Percentiles rank a stretch among this genome's conserved stretches.
phyloP scores from a whole-genome alignment of 2,113 vertebrate genomes.

The Psephotus haematonotus region DNA sequence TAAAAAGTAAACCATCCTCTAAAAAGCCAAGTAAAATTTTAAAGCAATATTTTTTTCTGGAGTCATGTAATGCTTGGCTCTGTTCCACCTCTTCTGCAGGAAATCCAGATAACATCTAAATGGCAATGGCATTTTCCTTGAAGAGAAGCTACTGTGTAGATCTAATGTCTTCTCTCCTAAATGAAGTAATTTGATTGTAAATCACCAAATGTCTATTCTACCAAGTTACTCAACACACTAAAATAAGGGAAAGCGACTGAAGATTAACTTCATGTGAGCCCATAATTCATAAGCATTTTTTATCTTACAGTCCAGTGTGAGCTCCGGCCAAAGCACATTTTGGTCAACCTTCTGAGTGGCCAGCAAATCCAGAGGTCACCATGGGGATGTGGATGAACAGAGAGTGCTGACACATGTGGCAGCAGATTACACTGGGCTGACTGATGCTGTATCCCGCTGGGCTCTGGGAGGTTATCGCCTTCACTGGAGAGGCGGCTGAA shows the following conservation, averaged over 20 bases:
- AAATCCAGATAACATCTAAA: conserved; percentile 43
- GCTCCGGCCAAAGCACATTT: background rate
- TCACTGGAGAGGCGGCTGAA: background rate
- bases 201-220: background rate
- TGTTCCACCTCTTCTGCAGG: background rate
- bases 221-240: background rate
- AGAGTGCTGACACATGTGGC: background rate
- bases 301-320: background rate
- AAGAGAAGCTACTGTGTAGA: conserved; percentile 40
- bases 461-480: background rate
- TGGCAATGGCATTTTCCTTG: background rate
- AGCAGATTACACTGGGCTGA: background rate
- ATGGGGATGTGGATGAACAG: background rate
- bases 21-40: conserved; percentile 21
- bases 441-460: background rate
- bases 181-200: conserved; percentile 1
- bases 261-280: background rate
- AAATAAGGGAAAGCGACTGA: background rate
- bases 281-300: background rate
- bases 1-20: conserved; percentile 40
- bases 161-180: background rate
- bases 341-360: background rate
- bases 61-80: conserved; percentile 21
- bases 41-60: background rate
- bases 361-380: background rate